Base-by-base conservation (phyloP, 1,140 invertebrate species). In the Glossosoma conforme region DNA sequence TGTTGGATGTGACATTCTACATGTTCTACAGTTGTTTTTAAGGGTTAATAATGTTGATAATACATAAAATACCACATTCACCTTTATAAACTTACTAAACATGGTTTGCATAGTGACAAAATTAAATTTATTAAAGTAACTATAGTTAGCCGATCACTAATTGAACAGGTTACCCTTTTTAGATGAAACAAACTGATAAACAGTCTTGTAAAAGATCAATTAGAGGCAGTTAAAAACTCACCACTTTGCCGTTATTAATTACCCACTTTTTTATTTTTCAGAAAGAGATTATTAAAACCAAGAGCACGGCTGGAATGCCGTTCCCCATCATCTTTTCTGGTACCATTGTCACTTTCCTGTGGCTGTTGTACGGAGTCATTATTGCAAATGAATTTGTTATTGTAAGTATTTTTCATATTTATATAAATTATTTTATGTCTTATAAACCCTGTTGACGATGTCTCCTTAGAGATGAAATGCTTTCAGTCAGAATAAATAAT, bases 321-420 rank as follows among this genome's bases (percentile, higher is more conserved):
- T 89, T 92, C 64, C 85, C 88, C 5, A 75, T 92, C 15, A 91
- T 91, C 57, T 70, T 89, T 14, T 83, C 83, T 60, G 88, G 84
- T 54, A 80, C 85, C 21, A 54, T 91, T 8, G 87, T 91, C 8
- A 77, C 82, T 20, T 78, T 78, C 32, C 76, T 84, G 55, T 93
- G 90, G 90, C 68, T 89, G 33, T 60, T 91, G 0, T 92, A 92
- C 65, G 90, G 87, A 8, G 73, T 88, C 44, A 83, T 90, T 36
- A 79, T 91, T 46, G 72, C 80, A 37, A 88, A 93, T 65, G 61
- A 69, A 47, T 89, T 91, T 65, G 76, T 92, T 57, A 77, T 89
- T 58, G 86, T 91, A 74, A 81, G 83, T 81, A 72, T 49, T n/a
- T 8, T 28, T 28, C n/a, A 28, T 28, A n/a, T 6, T 8, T 28